Percentiles rank a stretch among this genome's conserved stretches.
phyloP scores from a whole-genome alignment of 2,888 invertebrate genomes.

The Timema cristinae region DNA sequence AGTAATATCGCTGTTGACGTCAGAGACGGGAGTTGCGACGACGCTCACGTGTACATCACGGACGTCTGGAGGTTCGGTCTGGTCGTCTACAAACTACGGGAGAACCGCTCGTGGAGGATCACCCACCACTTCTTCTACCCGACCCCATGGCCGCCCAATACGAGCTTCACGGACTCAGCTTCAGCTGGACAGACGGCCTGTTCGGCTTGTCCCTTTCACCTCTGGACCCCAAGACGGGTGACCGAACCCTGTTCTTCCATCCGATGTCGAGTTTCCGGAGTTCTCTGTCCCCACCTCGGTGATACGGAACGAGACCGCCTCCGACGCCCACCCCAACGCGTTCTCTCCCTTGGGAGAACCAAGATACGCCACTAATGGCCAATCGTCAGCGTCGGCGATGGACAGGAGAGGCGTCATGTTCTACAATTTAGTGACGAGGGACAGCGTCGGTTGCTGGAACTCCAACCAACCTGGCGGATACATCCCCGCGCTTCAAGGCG shows the following conservation, averaged over 20 bases:
- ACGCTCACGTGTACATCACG: constrained; percentile 67
- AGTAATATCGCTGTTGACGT: constrained; percentile 77
- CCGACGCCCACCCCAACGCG: constrained; percentile 41
- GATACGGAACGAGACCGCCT: constrained; percentile 55
- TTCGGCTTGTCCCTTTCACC: constrained; percentile 69
- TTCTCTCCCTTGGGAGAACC: constrained; percentile 38
- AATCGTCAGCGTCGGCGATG: constrained; percentile 70
- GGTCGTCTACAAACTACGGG: constrained; percentile 71
- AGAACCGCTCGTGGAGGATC: constrained; percentile 69
- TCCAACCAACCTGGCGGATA: constrained; percentile 37
- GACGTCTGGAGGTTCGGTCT: constrained; percentile 66
- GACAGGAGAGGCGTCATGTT: constrained; percentile 70
- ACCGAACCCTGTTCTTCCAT: constrained; percentile 67
- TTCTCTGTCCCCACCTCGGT: constrained; percentile 67
- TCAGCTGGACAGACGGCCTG: constrained; percentile 75
- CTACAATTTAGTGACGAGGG: constrained; percentile 67
- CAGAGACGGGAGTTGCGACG: constrained; percentile 56
- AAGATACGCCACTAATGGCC: constrained; percentile 40
- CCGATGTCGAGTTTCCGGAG: constrained; percentile 78
- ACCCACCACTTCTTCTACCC: constrained; percentile 64
- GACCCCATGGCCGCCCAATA: constrained; percentile 71
- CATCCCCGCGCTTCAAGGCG: constrained; percentile 46
- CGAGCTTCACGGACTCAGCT: constrained; percentile 68
- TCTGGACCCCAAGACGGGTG: constrained; percentile 52
- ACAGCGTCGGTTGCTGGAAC: constrained; percentile 79